Conservation (phyloP, 2,797 vertebrate genomes). For the Rostrhamus sociabilis region DNA sequence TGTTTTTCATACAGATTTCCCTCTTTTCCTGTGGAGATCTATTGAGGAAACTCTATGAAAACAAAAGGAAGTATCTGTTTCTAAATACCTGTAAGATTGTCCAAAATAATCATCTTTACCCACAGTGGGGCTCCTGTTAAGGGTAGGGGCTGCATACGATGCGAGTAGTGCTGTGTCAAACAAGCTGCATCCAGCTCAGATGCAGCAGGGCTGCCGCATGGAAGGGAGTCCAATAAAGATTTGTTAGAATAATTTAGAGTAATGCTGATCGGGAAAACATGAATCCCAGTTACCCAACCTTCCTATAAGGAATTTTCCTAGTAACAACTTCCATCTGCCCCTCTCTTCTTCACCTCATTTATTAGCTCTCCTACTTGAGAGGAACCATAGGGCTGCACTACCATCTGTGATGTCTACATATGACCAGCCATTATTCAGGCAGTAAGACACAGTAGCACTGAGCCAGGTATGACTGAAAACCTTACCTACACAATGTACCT, state of each 20-base stretch:
- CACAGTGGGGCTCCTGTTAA: background rate
- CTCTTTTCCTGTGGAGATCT: slow-evolving; percentile 54
- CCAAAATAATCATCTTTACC: background rate
- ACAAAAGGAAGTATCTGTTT: slow-evolving; percentile 55
- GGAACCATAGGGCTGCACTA: background rate
- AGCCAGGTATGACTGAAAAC: background rate
- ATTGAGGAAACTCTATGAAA: slow-evolving; percentile 56
- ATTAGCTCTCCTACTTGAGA: background rate
- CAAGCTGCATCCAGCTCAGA: background rate
- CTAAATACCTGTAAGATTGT: background rate
- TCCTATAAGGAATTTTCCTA: background rate
- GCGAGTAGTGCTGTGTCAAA: background rate
- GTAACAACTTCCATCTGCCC: background rate
- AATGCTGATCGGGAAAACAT: background rate
- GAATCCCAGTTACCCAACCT: background rate
- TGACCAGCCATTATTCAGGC: background rate
- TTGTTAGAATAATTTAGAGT: background rate
- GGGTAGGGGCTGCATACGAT: background rate
- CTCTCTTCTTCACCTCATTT: background rate
- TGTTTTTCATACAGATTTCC: slow-evolving; percentile 44
- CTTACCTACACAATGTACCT: background rate
- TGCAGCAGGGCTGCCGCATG: background rate
- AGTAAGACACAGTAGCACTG: background rate
- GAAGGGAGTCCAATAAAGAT: background rate
- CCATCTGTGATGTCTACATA: background rate